Evolutionary conservation across 2,113 vertebrate species (phyloP).

Genomic region (Laticauda colubrina): DNA sequence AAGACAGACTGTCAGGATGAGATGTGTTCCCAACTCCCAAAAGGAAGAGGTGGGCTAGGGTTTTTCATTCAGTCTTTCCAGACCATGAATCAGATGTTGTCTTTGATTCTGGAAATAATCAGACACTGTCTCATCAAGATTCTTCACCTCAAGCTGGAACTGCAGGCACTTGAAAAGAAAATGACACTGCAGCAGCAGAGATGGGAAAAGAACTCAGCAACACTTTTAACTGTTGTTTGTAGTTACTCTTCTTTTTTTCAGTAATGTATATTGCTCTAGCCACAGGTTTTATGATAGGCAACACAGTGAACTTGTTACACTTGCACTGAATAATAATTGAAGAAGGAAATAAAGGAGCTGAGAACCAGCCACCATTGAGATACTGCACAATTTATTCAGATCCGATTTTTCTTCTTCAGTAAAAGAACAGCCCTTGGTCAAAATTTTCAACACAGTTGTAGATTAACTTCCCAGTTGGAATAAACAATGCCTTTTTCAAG

Average conservation of each 20-base stretch:
- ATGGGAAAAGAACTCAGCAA: background rate
- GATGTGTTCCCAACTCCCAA: background rate
- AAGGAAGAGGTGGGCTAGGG: background rate
- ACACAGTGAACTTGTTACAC: background rate
- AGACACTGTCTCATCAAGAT: slow-evolving; percentile 1
- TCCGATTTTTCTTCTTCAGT: background rate
- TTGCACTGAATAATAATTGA: background rate
- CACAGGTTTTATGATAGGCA: background rate
- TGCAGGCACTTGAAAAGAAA: slow-evolving; percentile 11
- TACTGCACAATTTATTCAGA: background rate
- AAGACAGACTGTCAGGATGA: slow-evolving; percentile 11
- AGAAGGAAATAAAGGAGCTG: background rate
- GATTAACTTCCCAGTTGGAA: background rate
- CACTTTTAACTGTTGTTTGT: slow-evolving; percentile 21
- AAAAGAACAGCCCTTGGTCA: background rate
- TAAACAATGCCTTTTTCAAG: background rate
- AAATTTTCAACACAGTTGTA: background rate
- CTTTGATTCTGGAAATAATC: slow-evolving; percentile 8
- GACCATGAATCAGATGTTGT: background rate
- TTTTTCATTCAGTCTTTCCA: background rate
- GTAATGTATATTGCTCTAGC: background rate
- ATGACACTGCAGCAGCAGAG: background rate
- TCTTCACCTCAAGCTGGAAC: slow-evolving; percentile 38
- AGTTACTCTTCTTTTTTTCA: background rate
- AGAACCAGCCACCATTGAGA: background rate